Base-by-base conservation (phyloP, 1,140 invertebrate species). In the Rhagoletis pomonella region DNA sequence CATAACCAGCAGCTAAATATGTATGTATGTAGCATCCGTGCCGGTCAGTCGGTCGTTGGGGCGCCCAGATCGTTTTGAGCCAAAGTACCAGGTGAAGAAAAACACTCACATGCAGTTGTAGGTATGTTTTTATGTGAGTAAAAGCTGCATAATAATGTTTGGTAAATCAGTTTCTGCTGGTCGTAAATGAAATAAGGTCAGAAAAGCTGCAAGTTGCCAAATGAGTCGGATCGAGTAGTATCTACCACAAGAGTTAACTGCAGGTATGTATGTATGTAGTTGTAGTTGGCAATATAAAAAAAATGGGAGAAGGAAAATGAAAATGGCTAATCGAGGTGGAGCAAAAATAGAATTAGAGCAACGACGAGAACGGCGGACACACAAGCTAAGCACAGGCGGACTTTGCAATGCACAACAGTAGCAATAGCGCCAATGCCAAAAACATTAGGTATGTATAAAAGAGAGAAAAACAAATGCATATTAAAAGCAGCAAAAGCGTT, bases 321-420 rank as follows among this genome's bases (percentile, higher is more conserved):
- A 81, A 81, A 81, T 55, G 47, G 73, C 73, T 81, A 81, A 81
- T 55, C 73, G 73, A 55, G 44, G 73, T 10, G 47, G 10, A 81
- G 50, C 73, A 81, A 81, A 50, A 81, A 81, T 55, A 81, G 47
- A 81, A 81, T 81, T 81, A 81, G 73, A 81, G 47, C 73, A 81
- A 58, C 42, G 50, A 81, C 19, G n/a, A 12, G 39, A 81, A 50
- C 73, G n/a, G 47, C 17, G 73, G 29, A 29, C 29, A 29, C 29
- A 0, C 60, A 50, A 67, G 29, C 29, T 29, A 29, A 29, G 73
- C 73, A 81, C 29, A 58, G 44, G 47, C 73, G 19, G 64, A 50
- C 6, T 39, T 29, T 47, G 44, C 44, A 73, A 29, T 42, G 42
- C 44, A 17, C 69, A 17, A 17, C 69, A 29, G 29, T 29, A 29